Evolutionary conservation across 2,113 vertebrate genomes (phyloP), one percentile per base, ranked within the genome.

Genomic region (Sceloporus undulatus): DNA sequence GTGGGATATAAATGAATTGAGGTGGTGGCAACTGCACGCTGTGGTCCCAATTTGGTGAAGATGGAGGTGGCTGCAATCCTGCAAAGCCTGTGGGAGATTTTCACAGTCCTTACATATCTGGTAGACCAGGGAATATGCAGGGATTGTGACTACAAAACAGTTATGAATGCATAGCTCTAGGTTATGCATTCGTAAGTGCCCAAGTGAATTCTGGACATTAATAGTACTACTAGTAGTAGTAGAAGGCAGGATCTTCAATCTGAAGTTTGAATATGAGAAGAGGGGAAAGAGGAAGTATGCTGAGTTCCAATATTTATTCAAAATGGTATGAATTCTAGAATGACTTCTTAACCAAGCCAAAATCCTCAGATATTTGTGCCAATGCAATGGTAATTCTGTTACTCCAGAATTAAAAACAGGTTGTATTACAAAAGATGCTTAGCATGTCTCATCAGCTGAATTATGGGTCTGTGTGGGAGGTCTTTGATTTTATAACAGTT

Each of bases 331-430:
- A 27, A 71, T 27, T 29, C 68, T 29, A 27, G 68, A 71, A 71
- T 27, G 29, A 71, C 25, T 29, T 10, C 25, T 71, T 10, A 71
- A 71, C 18, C n/a, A n/a, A 25, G 23, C 38, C 19, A 75, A 75
- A 54, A 29, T 52, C 8, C 11, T 85, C 23, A 19, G 25, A 54
- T 5, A 75, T 42, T 76, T 65, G 38, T 23, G 54, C 48, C 1
- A 21, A 81, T 0, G 87, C 68, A 91, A 88, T 82, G 5, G 71
- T 5, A 0, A 0, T 85, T 91, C 85, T 82, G 14, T 65, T 85
- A 74, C 79, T n/a, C 38, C 90, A 11, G 71, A 25, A 34, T 88
- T 84, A 75, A 75, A 65, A 89, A 1, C 38, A 82, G 21, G 65
- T 85, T 79, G 79, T 87, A 5, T 21, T 48, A 18, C 84, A 54